Evolutionary conservation across 2,888 invertebrate genomes (phyloP).

Genomic region (Drosophila mercatorum): DNA sequence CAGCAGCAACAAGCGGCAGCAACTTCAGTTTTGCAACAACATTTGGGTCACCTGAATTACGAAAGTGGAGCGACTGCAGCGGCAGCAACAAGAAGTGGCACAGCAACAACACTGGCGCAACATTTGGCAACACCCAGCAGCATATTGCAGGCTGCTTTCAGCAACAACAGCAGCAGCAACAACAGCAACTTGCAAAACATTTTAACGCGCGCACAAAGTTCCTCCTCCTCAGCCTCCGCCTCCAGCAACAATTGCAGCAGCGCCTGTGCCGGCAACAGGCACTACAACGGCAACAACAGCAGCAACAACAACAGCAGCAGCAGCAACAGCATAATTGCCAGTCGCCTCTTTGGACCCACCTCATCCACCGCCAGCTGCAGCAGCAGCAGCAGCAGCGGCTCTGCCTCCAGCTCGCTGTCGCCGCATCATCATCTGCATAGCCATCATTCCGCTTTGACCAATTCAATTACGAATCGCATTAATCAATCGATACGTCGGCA

Average conservation of each 20-base stretch:
- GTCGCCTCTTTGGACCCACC: slow-evolving; percentile 75
- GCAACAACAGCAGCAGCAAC: slow-evolving; percentile 56
- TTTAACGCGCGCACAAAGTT: slow-evolving; percentile 74
- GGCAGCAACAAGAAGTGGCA: slow-evolving; percentile 66
- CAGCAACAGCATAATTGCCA: slow-evolving; percentile 76
- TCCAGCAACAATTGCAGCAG: slow-evolving; percentile 71
- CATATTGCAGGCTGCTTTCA: slow-evolving; percentile 76
- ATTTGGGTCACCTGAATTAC: slow-evolving; percentile 84
- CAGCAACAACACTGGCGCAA: slow-evolving; percentile 80
- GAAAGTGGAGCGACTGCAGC: slow-evolving; percentile 77
- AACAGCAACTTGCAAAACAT: slow-evolving; percentile 73
- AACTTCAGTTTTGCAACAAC: slow-evolving; percentile 82
- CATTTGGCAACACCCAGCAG: slow-evolving; percentile 81
- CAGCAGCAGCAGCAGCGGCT: slow-evolving; percentile 34
- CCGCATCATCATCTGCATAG: slow-evolving; percentile 61
- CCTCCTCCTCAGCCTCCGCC: slow-evolving; percentile 47
- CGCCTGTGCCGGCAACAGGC: slow-evolving; percentile 73
- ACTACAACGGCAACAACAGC: slow-evolving; percentile 72
- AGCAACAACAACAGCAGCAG: slow-evolving; percentile 51
- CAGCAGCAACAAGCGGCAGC: slow-evolving; percentile 53
- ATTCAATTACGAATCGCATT: slow-evolving; percentile 82
- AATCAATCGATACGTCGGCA: slow-evolving; percentile 82
- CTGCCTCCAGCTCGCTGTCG: slow-evolving; percentile 38
- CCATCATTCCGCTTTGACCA: slow-evolving; percentile 77
- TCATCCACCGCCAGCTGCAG: slow-evolving; percentile 51